phyloP scores from a whole-genome alignment of 2,888 invertebrate genomes.

The Drosophila basisetae region DNA sequence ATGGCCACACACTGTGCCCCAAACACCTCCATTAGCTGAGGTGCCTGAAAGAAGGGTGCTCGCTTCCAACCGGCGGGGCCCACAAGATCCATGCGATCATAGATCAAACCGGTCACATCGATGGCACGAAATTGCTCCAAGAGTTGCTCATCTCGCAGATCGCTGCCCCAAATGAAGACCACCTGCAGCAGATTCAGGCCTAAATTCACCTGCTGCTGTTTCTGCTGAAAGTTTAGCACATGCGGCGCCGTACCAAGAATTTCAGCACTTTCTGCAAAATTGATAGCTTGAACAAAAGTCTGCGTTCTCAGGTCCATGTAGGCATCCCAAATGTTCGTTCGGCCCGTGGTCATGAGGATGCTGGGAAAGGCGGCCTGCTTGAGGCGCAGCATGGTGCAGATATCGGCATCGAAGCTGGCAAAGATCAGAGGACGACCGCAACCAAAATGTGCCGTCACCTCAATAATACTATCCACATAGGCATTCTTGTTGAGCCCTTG shows the following conservation, averaged over 20 bases:
- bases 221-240: slow-evolving; percentile 91
- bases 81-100: slow-evolving; percentile 92
- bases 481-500: slow-evolving; percentile 94
- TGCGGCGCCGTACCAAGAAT: slow-evolving; percentile 95
- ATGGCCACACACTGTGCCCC: slow-evolving; percentile 72
- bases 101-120: slow-evolving; percentile 97
- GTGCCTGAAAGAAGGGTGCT: slow-evolving; percentile 68
- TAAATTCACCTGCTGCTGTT: slow-evolving; percentile 88
- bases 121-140: slow-evolving; percentile 93
- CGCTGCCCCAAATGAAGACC: slow-evolving; percentile 98
- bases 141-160: slow-evolving; percentile 92
- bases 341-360: slow-evolving; percentile 89
- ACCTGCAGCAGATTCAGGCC: slow-evolving; percentile 92
- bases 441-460: slow-evolving; percentile 91
- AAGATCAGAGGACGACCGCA: slow-evolving; percentile 94
- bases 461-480: slow-evolving; percentile 93
- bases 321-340: slow-evolving; percentile 86
- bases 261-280: slow-evolving; percentile 92
- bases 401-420: slow-evolving; percentile 97
- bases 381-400: slow-evolving; percentile 95
- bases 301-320: slow-evolving; percentile 94
- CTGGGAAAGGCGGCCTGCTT: slow-evolving; percentile 99
- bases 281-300: slow-evolving; percentile 91
- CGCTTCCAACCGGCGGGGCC: slow-evolving; percentile 74
- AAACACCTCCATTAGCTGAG: slow-evolving; percentile 71